A percentile compares a stretch with the other conserved stretches of the same genome.
phyloP scores from a whole-genome alignment of 2,797 vertebrate genomes.

The Molossus alvarezi region DNA sequence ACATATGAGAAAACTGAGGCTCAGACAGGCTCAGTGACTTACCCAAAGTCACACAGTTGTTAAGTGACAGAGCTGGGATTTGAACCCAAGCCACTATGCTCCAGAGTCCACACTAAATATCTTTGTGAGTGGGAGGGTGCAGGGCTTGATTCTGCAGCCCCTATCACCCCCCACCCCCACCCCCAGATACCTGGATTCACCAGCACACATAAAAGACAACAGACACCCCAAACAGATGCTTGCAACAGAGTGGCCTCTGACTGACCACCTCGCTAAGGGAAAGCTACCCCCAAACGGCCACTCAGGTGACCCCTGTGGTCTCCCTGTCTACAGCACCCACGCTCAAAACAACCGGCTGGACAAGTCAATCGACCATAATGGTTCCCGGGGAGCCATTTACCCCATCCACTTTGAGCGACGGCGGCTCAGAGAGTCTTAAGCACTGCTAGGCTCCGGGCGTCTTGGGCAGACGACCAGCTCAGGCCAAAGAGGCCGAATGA shows the following conservation, averaged over 20 bases:
- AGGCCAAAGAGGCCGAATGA: constrained; percentile 64
- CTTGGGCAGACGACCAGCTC: constrained; percentile 77
- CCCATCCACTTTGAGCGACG: constrained; percentile 10
- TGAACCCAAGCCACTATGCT: background rate
- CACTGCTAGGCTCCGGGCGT: constrained; percentile 63
- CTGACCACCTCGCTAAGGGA: background rate
- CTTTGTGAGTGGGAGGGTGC: background rate
- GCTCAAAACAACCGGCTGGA: background rate
- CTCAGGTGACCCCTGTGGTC: constrained; percentile 75
- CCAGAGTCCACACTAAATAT: background rate
- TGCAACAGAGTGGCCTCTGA: background rate
- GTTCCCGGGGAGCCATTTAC: constrained; percentile 76
- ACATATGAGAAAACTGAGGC: constrained; percentile 24
- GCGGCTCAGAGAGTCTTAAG: constrained; percentile 75
- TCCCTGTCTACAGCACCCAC: constrained; percentile 55
- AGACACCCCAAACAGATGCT: background rate
- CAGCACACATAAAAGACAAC: fast-evolving
- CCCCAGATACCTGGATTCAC: background rate
- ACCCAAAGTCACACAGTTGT: background rate
- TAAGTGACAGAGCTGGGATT: background rate
- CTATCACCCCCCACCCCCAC: background rate
- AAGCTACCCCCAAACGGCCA: background rate
- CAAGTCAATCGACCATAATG: constrained; percentile 46
- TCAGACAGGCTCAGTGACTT: constrained; percentile 51
- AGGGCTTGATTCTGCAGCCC: background rate